A percentile compares a stretch with the other conserved stretches of the same genome.
Conservation (phyloP, 2,797 vertebrate genomes). For the Malurus leucopterus region DNA sequence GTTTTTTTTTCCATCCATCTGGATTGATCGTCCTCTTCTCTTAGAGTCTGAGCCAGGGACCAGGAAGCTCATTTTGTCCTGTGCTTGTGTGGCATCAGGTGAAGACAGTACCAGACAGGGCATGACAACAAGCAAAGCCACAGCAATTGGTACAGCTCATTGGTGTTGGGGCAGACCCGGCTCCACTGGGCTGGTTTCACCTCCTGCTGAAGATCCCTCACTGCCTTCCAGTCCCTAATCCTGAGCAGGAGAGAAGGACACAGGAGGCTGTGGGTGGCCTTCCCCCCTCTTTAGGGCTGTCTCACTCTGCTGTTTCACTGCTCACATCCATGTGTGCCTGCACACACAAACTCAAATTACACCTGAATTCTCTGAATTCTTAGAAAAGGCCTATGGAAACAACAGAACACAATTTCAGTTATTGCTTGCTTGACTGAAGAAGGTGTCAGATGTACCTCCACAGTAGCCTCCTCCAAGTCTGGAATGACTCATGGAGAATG, state of each 20-base stretch:
- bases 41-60: background rate
- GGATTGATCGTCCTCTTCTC: background rate
- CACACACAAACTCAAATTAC: background rate
- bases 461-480: rapidly evolving
- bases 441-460: background rate
- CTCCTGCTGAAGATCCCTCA: background rate
- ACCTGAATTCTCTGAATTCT: background rate
- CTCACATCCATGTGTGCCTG: rapidly evolving
- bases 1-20: background rate
- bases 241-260: background rate
- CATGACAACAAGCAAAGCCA: background rate
- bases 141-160: background rate
- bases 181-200: background rate
- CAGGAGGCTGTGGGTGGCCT: rapidly evolving
- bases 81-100: background rate
- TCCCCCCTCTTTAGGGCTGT: background rate
- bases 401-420: background rate
- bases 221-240: background rate
- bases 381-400: background rate
- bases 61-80: background rate
- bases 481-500: background rate
- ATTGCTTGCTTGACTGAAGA: background rate
- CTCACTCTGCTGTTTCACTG: background rate
- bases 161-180: background rate
- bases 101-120: background rate